Base-by-base conservation (phyloP, 2,113 vertebrate species). In the Phyllostomus hastatus region DNA sequence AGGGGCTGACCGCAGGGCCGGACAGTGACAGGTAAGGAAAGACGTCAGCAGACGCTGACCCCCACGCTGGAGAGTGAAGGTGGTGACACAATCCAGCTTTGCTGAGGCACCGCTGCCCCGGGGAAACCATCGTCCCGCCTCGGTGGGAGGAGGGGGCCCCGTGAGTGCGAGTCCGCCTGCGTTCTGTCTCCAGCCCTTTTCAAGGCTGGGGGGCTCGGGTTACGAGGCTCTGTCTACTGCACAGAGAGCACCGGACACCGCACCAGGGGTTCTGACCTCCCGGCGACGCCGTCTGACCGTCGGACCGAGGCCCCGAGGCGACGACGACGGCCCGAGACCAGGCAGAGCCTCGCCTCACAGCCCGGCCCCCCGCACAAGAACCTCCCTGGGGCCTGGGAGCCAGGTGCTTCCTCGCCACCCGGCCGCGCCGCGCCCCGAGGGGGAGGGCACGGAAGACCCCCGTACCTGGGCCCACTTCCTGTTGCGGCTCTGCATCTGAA, bases 401-500 rank as follows among this genome's bases (percentile, higher is more conserved):
- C 35, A 64, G 4, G 7, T 0, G 10, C 38, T 22, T 15, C 33
- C 84, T 48, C 24, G 2, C 15, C 2, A 9, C 0, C 8, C 4
- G 0, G 1, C 52, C 0, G 1, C 14, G 72, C 35, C 10, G 2
- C 57, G 0, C 0, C 15, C 0, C 14, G 0, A 1, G 11, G 16
- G 7, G 17, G 22, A 0, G 19, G 4, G 33, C 4, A 16, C 48
- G 0, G 19, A 15, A 28, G 52, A 0, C 1, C 38, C 8, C 0
- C 82, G 96, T 96, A 99, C 99, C 99, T 99, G 99, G 35, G 99
- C 97, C 99, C 99, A 99, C 97, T 99, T 99, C 97, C 99, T 98
- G 98, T 99, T 99, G 83, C 99, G 99, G 97, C 99, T 99, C 96
- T 98, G 99, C 99, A 99, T 99, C 98, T 99, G 99, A 91, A 99